Base-by-base conservation (phyloP, 2,113 vertebrate species). In the Odocoileus hemionus region DNA sequence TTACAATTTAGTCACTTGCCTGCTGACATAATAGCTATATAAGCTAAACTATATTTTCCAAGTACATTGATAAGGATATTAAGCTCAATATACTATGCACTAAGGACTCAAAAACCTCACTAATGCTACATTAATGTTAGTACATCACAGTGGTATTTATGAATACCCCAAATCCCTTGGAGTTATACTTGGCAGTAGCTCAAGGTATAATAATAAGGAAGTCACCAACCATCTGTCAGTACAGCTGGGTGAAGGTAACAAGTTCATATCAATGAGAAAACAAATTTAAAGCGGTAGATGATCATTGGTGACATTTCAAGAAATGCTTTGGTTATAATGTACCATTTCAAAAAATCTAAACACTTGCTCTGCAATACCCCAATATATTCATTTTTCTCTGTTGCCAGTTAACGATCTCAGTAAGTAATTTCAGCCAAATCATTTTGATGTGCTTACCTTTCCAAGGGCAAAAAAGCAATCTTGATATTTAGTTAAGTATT, bases 171-270 rank as follows among this genome's bases (percentile, higher is more conserved):
- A 85, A 60, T 97, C 60, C 89, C 96, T 96, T 94, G 95, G 93
- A 97, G 30, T 86, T 96, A 89, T 86, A 83, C n/a, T 96, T 98
- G 98, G 98, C 98, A 98, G 97, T 96, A 97, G 96, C 76, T 97
- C 82, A 92, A 88, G 30, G 19, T 95, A 14, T 89, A 33, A 94
- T 94, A 84, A 39, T 11, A 55, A 94, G 88, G 78, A 67, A 96
- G 95, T 93, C 64, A 16, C 89, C 43, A 94, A 83, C 96, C 98
- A 98, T 94, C 96, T 98, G 98, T 97, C 97, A 78, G 28, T 28
- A 25, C 91, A 98, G 97, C 95, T 97, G 96, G 78, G 64, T 92
- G 52, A 96, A 91, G 96, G 74, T 54, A 92, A 2, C 67, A 95
- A 97, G 90, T 97, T 97, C 33, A 94, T 91, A 91, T 58, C 60